These are phyloP conservation scores for Hippopotamyrus pictus DNA, from an alignment of 2,797 vertebrate species.

Conservation along the genomic window DNA sequence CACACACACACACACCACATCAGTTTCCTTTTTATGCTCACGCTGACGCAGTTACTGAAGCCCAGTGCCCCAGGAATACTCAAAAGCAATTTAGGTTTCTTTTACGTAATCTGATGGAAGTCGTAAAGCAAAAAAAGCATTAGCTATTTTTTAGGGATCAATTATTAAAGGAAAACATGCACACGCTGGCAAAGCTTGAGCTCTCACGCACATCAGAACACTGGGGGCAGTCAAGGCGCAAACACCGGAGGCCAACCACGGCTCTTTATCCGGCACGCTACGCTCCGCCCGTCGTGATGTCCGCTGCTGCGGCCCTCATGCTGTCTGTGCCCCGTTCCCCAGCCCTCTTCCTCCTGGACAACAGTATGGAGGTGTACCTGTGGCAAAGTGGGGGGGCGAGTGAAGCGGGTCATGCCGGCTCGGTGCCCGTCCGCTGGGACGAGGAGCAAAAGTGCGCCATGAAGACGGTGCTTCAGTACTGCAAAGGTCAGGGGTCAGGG, in stretches of 20 bases:
- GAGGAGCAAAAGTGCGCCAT: slow-evolving; percentile 60
- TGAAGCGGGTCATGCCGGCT: slow-evolving; percentile 39
- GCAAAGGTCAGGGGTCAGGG: slow-evolving; percentile 55
- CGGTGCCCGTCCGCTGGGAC: slow-evolving; percentile 51
- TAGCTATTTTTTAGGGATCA: not conserved
- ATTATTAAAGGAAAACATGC: not conserved
- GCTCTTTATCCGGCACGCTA: not conserved
- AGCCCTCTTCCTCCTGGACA: slow-evolving; percentile 71
- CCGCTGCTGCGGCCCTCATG: not conserved
- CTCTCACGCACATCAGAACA: not conserved
- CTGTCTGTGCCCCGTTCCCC: not conserved
- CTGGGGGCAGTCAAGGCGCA: not conserved
- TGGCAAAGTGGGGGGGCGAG: slow-evolving; percentile 60
- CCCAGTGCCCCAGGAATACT: not conserved
- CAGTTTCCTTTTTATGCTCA: not conserved
- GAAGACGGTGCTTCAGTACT: slow-evolving; percentile 67
- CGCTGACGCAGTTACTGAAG: not conserved
- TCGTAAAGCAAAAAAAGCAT: not conserved
- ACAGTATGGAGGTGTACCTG: slow-evolving; percentile 70
- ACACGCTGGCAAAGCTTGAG: not conserved
- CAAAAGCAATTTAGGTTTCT: not conserved
- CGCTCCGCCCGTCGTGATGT: not conserved
- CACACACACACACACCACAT: not conserved
- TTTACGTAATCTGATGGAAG: not conserved
- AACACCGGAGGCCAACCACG: not conserved